Base-by-base conservation (phyloP, 2,113 vertebrate species). In the Corapipo altera region DNA sequence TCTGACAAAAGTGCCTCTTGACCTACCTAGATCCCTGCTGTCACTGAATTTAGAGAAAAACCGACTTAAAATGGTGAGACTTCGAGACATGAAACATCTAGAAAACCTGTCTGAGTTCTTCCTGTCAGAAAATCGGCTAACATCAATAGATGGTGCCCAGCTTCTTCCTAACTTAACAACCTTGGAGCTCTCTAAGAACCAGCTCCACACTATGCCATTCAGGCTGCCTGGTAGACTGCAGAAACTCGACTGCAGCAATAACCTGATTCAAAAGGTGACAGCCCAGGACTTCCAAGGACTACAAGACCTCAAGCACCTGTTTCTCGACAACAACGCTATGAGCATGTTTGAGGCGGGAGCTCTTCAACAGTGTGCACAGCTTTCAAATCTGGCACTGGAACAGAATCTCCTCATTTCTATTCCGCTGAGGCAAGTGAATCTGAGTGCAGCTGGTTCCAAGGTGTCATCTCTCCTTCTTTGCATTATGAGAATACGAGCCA, bases 11-110 rank as follows among this genome's bases (percentile, higher is more conserved):
- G 95, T 98, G 20, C 98, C 98, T 43, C 78, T 84, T 70, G 97
- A 97, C 65, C 96, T 99, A 75, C 98, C 98, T 33, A 97, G 92
- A 84, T 97, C 98, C 43, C 96, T 98, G 83, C 77, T 97, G 43
- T 97, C 98, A 55, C 95, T 99, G 92, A 98, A 97, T 89, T 88
- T 99, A 95, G 98, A 98, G 91, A 98, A 97, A 95, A 99, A 98
- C 75, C 96, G 96, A 67, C 97, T 99, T 57, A 97, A 97, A 96
- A 90, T 91, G 15, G 73, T 98, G 73, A 96, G 92, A 48, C 96
- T 97, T 87, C 89, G 32, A 89, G 98, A 98, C 27, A 81, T 98
- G 94, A 98, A 97, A 83, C 98, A 98, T 37, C 95, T 98, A 78
- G 97, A 97, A 82, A 97, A 98, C 52, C 97, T 99, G 32, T 96